These are phyloP conservation scores for Oryctolagus cuniculus DNA, from an alignment of 2,113 vertebrate species.

Conservation along the genomic window mOryCun1.1 NC_091432.1:154641501-154642000, in stretches of 20 bases:
- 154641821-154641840: too few relatives aligned
- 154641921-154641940: neutral
- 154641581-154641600: neutral
- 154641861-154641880: neutral
- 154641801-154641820: too few relatives aligned
- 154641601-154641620: neutral
- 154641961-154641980: neutral
- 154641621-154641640: neutral
- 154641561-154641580: neutral
- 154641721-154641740: neutral
- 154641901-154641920: conserved; percentile 7
- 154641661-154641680: conserved; percentile 3
- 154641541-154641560: neutral
- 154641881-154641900: neutral
- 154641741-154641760: neutral
- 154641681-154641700: neutral
- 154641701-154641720: neutral
- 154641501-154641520: neutral
- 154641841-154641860: too few relatives aligned
- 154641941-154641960: neutral
- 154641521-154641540: neutral
- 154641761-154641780: too few relatives aligned
- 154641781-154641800: neutral
- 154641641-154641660: neutral
- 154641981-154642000: neutral